phyloP scores from a whole-genome alignment of 2,797 vertebrate species.

The Malacoraja senta region DNA sequence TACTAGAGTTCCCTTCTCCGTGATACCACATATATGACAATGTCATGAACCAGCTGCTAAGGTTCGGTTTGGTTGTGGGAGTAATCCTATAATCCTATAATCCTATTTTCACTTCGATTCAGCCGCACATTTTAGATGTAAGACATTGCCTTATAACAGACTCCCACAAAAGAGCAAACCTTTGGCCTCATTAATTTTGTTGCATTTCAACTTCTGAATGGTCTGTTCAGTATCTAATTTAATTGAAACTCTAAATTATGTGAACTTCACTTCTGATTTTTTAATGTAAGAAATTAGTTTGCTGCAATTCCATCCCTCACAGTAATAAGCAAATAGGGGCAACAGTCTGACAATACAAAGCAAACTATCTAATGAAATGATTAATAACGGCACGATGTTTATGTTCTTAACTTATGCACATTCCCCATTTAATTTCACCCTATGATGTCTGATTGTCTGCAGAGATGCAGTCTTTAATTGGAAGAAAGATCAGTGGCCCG shows the following conservation, averaged over 20 bases:
- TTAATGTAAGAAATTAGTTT: neutral
- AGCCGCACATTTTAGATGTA: neutral
- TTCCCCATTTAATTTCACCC: neutral
- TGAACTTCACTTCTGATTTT: neutral
- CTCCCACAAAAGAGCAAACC: neutral
- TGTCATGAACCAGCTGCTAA: neutral
- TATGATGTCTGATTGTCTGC: neutral
- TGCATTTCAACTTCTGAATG: constrained; percentile 11
- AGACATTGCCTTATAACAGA: neutral
- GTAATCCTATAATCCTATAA: neutral
- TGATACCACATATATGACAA: neutral
- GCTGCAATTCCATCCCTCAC: neutral
- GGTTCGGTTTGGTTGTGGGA: neutral
- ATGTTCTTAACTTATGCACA: neutral
- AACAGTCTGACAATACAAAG: neutral
- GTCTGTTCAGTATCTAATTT: neutral
- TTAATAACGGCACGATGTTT: neutral
- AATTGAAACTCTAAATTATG: constrained; percentile 21
- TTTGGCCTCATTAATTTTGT: constrained; percentile 10
- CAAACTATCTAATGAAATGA: neutral
- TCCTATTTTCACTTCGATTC: neutral
- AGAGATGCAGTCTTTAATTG: neutral
- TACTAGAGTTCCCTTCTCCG: neutral
- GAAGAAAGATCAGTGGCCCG: neutral
- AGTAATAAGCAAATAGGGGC: neutral